A percentile compares a stretch with the other conserved stretches of the same genome.
phyloP scores from a whole-genome alignment of 2,113 vertebrate species.

The Gorsachius goisagi region DNA sequence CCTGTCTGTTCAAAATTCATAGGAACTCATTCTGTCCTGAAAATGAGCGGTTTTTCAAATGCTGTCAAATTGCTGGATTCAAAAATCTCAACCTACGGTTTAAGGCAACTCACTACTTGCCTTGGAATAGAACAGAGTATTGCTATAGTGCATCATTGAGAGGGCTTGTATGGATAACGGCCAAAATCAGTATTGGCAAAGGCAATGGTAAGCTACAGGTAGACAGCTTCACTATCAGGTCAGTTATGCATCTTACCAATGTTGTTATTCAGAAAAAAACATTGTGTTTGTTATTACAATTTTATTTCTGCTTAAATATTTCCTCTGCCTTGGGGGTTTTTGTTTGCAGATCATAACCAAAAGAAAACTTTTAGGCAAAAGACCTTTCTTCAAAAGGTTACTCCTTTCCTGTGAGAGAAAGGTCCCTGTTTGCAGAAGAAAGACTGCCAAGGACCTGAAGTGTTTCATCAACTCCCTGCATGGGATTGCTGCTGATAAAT shows the following conservation, averaged over 20 bases:
- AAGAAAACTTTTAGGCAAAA: background rate
- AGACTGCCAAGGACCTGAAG: background rate
- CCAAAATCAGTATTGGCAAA: background rate
- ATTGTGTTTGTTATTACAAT: background rate
- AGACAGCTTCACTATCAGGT: background rate
- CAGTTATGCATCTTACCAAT: background rate
- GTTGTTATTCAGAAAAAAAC: background rate
- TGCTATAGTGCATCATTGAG: background rate
- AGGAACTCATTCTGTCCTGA: background rate
- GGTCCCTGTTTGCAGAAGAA: background rate
- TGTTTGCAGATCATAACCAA: background rate
- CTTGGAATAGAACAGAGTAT: background rate
- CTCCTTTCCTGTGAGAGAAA: background rate
- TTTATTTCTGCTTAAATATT: background rate
- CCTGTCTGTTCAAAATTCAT: background rate
- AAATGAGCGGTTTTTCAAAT: background rate
- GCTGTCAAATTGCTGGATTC: background rate
- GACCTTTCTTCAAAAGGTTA: background rate
- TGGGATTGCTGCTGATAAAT: background rate
- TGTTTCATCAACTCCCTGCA: background rate
- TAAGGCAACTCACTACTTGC: background rate
- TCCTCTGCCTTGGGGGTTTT: background rate
- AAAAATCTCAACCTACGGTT: accelerated
- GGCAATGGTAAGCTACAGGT: background rate
- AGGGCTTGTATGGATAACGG: background rate